Evolutionary conservation across 2,888 invertebrate genomes (phyloP).

Genomic region (Doris montereyensis): DNA sequence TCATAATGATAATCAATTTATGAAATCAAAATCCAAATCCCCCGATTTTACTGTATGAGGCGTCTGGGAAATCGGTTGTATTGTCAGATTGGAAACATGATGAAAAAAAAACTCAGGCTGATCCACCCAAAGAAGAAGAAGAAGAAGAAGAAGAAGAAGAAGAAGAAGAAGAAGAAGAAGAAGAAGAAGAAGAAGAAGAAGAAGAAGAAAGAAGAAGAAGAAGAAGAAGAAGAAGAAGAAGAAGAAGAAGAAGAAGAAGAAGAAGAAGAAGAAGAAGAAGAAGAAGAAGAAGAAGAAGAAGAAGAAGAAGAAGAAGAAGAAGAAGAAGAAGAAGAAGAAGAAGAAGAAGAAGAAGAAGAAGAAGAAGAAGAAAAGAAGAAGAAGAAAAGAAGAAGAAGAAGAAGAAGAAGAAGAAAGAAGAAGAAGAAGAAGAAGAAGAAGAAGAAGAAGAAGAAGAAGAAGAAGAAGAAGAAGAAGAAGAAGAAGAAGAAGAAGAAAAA

Average conservation of each 20-base stretch:
- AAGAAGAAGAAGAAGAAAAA: background rate
- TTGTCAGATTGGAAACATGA: too few relatives aligned
- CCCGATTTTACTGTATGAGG: too few relatives aligned
- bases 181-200: background rate
- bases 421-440: background rate
- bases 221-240: background rate
- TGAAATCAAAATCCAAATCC: too few relatives aligned
- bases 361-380: background rate
- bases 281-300: background rate
- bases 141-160: background rate
- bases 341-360: background rate
- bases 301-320: background rate
- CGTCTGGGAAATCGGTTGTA: too few relatives aligned
- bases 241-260: background rate
- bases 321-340: background rate
- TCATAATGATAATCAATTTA: too few relatives aligned
- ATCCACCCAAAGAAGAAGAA: background rate
- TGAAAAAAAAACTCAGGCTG: too few relatives aligned
- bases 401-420: background rate
- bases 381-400: background rate
- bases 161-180: background rate
- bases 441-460: background rate
- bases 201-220: background rate
- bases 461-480: background rate
- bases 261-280: background rate